Evolutionary conservation across 2,888 invertebrate genomes (phyloP), one percentile per base, ranked within the genome.

Genomic region (Melanargia galathea): DNA sequence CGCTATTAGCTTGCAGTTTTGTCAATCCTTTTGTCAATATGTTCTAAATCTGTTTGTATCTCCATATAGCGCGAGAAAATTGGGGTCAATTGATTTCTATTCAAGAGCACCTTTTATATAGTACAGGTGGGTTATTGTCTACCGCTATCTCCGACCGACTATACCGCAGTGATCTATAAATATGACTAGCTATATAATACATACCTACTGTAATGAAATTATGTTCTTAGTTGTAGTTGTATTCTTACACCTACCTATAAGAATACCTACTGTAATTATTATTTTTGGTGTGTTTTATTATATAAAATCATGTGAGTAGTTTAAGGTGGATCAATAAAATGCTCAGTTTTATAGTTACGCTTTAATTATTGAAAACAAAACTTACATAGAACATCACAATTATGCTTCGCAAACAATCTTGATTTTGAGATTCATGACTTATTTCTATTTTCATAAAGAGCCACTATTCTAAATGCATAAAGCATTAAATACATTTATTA

Each of bases 381-480:
- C 88, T 87, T 88, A 91, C 86, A 88, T 84, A 81, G 87, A 90
- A 90, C 91, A 92, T 92, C 92, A 92, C 91, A 92, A 89, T 90
- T 88, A 92, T 91, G 91, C 92, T 91, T 91, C 84, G 89, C 88
- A 87, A 92, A 85, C 78, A 85, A 87, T 84, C 75, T 83, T 79
- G 83, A 84, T 83, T 84, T 83, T 54, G 64, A 67, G 65, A 67
- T 67, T 67, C 63, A 45, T 60, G 33, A 58, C 48, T 54, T 48
- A 57, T 45, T 45, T 24, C 22, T 35, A 62, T 24, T 63, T 62
- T 56, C 49, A 59, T 30, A 51, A 56, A 52, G 48, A 55, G 60
- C 40, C 35, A 38, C 51, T 55, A 30, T 30, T 48, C 51, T 52
- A 33, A 35, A 13, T 52, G 52, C 52, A 61, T 49, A 57, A 62